Conservation (phyloP, 2,888 invertebrate genomes). For the Eupeodes latifasciatus region DNA sequence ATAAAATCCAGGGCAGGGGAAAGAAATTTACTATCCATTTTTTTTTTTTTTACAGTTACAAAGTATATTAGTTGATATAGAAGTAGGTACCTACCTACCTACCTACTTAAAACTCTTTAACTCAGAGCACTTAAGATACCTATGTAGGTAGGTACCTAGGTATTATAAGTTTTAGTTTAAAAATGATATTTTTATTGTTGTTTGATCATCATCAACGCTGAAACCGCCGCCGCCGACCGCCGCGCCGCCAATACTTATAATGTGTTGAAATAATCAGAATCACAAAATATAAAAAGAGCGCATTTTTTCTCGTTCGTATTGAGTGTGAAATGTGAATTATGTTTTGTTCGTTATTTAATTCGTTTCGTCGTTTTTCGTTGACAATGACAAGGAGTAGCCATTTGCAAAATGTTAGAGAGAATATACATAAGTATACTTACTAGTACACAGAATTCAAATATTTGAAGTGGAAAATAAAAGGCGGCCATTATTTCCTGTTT, state of each 20-base stretch:
- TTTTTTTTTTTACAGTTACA: slow-evolving; percentile 21
- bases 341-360: slow-evolving; percentile 26
- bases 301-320: background rate
- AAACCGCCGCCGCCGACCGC: slow-evolving; percentile 1
- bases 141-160: no score
- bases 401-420: slow-evolving; percentile 14
- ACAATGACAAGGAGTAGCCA: slow-evolving; percentile 29
- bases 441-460: slow-evolving; percentile 20
- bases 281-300: slow-evolving; percentile 21
- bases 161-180: slow-evolving; percentile 55
- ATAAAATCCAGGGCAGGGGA: slow-evolving; percentile 39
- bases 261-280: slow-evolving; percentile 11
- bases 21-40: slow-evolving; percentile 30
- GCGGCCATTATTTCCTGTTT: slow-evolving; percentile 23
- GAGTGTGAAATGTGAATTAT: slow-evolving; percentile 27
- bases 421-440: background rate
- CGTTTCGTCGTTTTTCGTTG: background rate
- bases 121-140: slow-evolving; percentile 18
- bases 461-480: slow-evolving; percentile 20
- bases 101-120: slow-evolving; percentile 21
- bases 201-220: slow-evolving; percentile 50
- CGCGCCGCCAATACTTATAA: slow-evolving; percentile 1
- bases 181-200: slow-evolving; percentile 40
- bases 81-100: slow-evolving; percentile 23
- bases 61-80: slow-evolving; percentile 44